phyloP scores from a whole-genome alignment of 2,113 vertebrate species.

The Condylura cristata region DNA sequence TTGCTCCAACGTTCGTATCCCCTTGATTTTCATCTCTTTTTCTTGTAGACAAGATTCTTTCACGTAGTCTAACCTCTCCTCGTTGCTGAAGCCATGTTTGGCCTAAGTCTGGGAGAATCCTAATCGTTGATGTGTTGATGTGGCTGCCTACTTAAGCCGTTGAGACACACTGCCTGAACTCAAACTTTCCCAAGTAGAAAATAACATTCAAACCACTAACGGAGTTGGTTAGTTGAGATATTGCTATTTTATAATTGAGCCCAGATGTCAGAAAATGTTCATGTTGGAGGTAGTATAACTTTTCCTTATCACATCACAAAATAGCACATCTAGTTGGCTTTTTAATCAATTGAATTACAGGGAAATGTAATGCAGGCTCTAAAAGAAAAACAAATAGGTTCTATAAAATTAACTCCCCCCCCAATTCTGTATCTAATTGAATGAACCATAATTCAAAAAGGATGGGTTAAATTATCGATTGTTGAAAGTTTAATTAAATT shows the following conservation, averaged over 20 bases:
- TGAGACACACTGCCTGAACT: neutral
- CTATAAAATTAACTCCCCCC: conserved; percentile 1
- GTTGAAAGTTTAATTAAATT: conserved; percentile 49
- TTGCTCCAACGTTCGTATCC: neutral
- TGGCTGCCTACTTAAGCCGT: neutral
- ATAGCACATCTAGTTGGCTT: conserved; percentile 41
- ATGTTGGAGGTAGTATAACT: neutral
- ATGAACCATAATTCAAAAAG: conserved; percentile 61
- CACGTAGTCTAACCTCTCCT: neutral
- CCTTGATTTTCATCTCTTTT: neutral
- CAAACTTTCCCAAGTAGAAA: conserved; percentile 33
- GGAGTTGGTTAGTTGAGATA: conserved; percentile 44
- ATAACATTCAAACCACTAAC: neutral
- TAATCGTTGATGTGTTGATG: neutral
- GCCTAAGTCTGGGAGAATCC: neutral
- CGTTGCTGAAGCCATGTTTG: accelerated
- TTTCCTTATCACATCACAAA: conserved; percentile 46
- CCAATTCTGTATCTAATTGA: conserved; percentile 56
- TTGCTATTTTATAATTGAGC: conserved; percentile 56
- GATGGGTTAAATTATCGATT: conserved; percentile 59
- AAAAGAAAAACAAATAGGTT: conserved; percentile 56
- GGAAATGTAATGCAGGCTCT: conserved; percentile 27
- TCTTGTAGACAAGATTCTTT: neutral
- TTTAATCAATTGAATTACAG: conserved; percentile 66
- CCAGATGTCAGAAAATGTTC: conserved; percentile 39